These are phyloP conservation scores for Mastacembelus armatus DNA, from an alignment of 2,797 vertebrate genomes.

Conservation along the genomic window DNA sequence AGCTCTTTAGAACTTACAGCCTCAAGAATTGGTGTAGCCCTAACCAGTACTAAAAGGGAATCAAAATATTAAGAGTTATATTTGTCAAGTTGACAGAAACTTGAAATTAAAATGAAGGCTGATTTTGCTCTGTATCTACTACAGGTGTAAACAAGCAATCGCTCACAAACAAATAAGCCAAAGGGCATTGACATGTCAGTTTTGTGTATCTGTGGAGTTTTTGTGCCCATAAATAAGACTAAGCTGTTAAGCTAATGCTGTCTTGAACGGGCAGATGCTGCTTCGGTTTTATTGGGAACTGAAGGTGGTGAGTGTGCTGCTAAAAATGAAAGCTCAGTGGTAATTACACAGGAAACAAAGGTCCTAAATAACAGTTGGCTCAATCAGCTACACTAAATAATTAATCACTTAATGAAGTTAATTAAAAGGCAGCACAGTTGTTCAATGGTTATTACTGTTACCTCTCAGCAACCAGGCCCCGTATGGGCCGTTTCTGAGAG, in stretches of 20 bases:
- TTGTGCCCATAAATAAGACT: no score
- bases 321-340: conserved; percentile 6
- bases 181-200: neutral
- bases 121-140: neutral
- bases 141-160: neutral
- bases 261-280: neutral
- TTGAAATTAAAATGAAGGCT: neutral
- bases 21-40: neutral
- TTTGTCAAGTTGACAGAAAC: neutral
- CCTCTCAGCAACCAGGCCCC: neutral
- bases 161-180: no score
- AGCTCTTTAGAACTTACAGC: no score
- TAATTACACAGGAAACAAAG: conserved; percentile 29
- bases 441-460: neutral
- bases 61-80: neutral
- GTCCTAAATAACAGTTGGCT: conserved; percentile 28
- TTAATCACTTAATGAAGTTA: conserved; percentile 35
- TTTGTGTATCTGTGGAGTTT: neutral
- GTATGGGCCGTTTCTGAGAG: neutral
- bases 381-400: conserved; percentile 33
- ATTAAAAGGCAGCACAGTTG: conserved; percentile 35
- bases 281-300: neutral
- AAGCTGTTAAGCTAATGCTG: no score
- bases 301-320: neutral
- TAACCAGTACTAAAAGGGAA: no score